Evolutionary conservation across 2,888 invertebrate species (phyloP), one percentile per base, ranked within the genome.

Genomic region (Drosophila pseudotalamancana): DNA sequence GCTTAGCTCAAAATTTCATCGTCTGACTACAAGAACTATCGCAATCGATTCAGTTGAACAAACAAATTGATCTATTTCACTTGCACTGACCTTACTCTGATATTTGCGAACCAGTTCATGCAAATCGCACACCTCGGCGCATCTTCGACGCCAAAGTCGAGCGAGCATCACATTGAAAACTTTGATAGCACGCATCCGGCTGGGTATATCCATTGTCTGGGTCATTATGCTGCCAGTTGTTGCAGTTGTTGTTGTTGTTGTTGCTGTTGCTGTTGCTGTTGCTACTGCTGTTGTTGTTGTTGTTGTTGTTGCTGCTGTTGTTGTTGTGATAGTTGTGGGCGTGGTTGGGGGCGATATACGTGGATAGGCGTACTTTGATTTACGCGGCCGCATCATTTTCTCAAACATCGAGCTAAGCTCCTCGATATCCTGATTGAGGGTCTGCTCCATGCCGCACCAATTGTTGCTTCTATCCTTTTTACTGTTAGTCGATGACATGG

Each of bases 91-190:
- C 61, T 66, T 50, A 1, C 9, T 12, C 23, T 72, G 51, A 31
- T 53, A 68, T 5, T 54, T 51, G n/a, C 23, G 21, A 18, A 63
- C 34, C 2, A 61, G 18, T 4, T 53, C 14, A 12, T 63, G 40
- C 6, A 77, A 40, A 6, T 56, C 48, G 2, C 5, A 37, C 4
- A 72, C 69, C 23, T 77, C 69, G 6, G 45, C 32, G 18, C 62
- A 43, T 6, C 77, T 74, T 1, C 75, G 74, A 0, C 75, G 62
- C 74, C 72, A 68, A 12, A 72, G 35, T 5, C 51, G 35, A 3
- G 32, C 14, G 6, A 77, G 51, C 8, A 74, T 39, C 1, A 61
- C 57, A 37, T 65, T 77, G 9, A 68, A 19, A 0, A 77, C 65
- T 18, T 63, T 57, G 2, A 34, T 29, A 3, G 75, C 77, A 14